Evolutionary conservation across 2,113 vertebrate genomes (phyloP), one percentile per base, ranked within the genome.

Genomic region (Antechinus flavipes): DNA sequence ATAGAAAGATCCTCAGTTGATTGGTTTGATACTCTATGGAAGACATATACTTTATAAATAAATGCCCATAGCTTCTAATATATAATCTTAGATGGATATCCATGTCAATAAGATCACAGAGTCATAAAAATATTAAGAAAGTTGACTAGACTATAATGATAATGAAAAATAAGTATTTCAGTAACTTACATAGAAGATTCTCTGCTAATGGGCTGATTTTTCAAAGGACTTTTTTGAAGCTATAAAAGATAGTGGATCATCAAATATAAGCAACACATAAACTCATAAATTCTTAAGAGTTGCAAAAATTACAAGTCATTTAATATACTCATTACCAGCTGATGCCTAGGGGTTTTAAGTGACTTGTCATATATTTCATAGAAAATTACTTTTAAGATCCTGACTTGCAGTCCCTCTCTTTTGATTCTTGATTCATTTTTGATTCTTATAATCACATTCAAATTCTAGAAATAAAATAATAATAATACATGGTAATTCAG

Each of bases 401-500:
- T 61, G 27, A 61, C 27, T 30, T 61, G 26, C 26, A 61, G 58
- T 61, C 26, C 58, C 58, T 30, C 30, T 49, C 49, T 49, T 49
- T 49, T 49, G 49, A 49, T 49, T 49, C 49, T 49, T 49, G 49
- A 6, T 49, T 49, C 49, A 49, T 49, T 49, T 49, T 49, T 49
- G 49, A 35, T 68, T 68, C 12, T 68, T 68, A 14, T 30, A 68
- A 68, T 68, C 30, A 68, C 12, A 61, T 35, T 35, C 35, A n/a
- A 68, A 61, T 96, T 97, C 96, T 94, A 55, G 96, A 90, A 98
- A 98, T 54, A 93, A 97, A 97, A 97, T 96, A 97, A 90, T 98
- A 93, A 95, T 46, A 97, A 91, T 95, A 95, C 24, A 56, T 89
- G 90, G 95, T 94, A 89, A 95, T 92, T 95, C 76, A 91, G 2